Percentiles rank a stretch among this genome's conserved stretches.
phyloP scores from a whole-genome alignment of 2,888 invertebrate species.

The Erynnis tages region DNA sequence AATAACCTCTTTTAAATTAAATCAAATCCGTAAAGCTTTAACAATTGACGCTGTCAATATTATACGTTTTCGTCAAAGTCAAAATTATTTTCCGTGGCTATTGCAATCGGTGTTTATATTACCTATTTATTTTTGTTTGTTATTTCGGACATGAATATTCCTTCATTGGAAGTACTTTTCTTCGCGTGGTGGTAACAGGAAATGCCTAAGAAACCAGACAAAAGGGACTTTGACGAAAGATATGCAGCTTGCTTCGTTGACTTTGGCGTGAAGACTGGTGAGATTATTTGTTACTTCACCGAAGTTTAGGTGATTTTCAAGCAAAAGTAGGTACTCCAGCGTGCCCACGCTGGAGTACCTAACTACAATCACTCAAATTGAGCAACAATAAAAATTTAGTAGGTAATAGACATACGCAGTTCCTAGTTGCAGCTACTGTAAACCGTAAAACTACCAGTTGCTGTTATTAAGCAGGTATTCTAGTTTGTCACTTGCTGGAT shows the following conservation, averaged over 20 bases:
- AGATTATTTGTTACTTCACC: background rate
- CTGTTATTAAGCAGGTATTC: no score
- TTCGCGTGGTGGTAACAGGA: constrained; percentile 44
- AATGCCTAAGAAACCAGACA: constrained; percentile 61
- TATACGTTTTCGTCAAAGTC: background rate
- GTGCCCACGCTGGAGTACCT: no score
- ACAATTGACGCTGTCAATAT: constrained; percentile 8
- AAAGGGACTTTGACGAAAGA: constrained; percentile 65
- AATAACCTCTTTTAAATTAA: no score
- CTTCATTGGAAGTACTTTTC: constrained; percentile 6
- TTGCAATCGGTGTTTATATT: background rate
- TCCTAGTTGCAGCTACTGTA: no score
- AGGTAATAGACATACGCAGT: no score
- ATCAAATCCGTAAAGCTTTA: background rate
- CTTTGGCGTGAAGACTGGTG: constrained; percentile 69
- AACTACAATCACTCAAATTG: no score
- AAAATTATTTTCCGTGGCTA: constrained; percentile 14
- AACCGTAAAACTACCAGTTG: no score
- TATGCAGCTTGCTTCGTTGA: constrained; percentile 69
- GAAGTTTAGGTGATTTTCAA: no score
- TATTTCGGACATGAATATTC: constrained; percentile 11
- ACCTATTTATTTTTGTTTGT: background rate
- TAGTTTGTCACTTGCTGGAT: no score
- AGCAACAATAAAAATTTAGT: no score
- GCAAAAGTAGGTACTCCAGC: no score